Evolutionary conservation across 2,888 invertebrate genomes (phyloP).

Genomic region (Lissocephala sabroskyi): DNA sequence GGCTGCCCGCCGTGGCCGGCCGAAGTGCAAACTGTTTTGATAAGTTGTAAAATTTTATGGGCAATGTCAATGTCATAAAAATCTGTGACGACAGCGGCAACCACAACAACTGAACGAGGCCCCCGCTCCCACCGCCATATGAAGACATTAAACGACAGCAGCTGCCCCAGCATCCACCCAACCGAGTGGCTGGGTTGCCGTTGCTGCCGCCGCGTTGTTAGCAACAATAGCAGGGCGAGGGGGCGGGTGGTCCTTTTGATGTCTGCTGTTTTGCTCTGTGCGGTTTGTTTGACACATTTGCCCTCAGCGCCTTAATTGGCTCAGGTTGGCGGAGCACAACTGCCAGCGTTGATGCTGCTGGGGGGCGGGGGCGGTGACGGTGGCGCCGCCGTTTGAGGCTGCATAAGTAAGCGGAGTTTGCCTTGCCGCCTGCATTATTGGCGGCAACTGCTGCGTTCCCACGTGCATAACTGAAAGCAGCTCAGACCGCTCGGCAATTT

Average conservation of each 20-base stretch:
- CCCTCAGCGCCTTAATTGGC: background rate
- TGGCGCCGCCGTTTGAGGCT: too few relatives aligned
- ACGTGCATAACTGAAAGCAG: slow-evolving; percentile 2
- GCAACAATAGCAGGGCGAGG: too few relatives aligned
- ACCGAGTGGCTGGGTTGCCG: too few relatives aligned
- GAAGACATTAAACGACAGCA: slow-evolving; percentile 29
- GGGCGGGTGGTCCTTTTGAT: background rate
- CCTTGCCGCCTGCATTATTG: background rate
- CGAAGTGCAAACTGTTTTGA: slow-evolving; percentile 56
- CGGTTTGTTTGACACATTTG: slow-evolving; percentile 7
- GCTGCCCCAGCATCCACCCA: too few relatives aligned
- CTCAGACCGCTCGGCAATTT: slow-evolving; percentile 20
- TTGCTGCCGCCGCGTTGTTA: too few relatives aligned
- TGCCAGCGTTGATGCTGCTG: too few relatives aligned
- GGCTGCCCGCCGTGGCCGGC: slow-evolving; percentile 6
- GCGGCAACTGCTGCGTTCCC: background rate
- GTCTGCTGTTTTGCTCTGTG: background rate
- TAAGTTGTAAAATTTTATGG: slow-evolving; percentile 54
- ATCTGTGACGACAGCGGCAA: slow-evolving; percentile 36
- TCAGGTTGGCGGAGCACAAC: too few relatives aligned
- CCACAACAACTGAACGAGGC: slow-evolving; percentile 11
- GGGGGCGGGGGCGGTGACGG: too few relatives aligned
- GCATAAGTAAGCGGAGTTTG: too few relatives aligned
- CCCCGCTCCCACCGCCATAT: slow-evolving; percentile 18
- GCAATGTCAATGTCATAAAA: slow-evolving; percentile 48